Evolutionary conservation across 2,888 invertebrate genomes (phyloP).

Genomic region (Panorpa germanica): DNA sequence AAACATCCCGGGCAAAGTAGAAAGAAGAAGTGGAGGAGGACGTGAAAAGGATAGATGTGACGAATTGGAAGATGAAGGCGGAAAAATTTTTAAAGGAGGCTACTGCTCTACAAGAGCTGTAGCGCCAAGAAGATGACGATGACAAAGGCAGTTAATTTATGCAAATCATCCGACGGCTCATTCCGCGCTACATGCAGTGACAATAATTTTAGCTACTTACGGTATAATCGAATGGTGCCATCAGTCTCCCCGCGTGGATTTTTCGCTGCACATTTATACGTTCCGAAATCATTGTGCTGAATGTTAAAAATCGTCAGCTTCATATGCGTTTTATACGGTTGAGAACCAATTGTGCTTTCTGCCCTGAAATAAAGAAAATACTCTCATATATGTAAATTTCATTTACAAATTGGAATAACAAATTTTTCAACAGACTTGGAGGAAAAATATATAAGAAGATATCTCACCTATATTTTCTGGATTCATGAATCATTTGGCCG

Average conservation of each 20-base stretch:
- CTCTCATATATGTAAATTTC: constrained; percentile 1
- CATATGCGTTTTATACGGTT: constrained; percentile 77
- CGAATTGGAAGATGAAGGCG: too few relatives aligned
- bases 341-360: constrained; percentile 46
- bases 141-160: too few relatives aligned
- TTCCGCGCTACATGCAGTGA: too few relatives aligned
- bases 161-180: too few relatives aligned
- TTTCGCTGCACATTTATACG: constrained; percentile 70
- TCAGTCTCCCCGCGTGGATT: constrained; percentile 82
- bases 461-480: constrained; percentile 51
- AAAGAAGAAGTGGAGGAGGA: too few relatives aligned
- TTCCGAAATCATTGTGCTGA: constrained; percentile 62
- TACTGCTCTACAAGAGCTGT: too few relatives aligned
- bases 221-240: constrained; percentile 72
- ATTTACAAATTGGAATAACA: neutral
- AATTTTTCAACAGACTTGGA: constrained; percentile 2
- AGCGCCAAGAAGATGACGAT: too few relatives aligned
- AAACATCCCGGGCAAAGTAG: too few relatives aligned
- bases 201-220: constrained; percentile 37
- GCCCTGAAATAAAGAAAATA: constrained; percentile 16
- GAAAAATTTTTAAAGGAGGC: too few relatives aligned
- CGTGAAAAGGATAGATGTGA: too few relatives aligned
- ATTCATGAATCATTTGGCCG: constrained; percentile 77
- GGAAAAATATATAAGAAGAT: constrained; percentile 10
- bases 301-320: constrained; percentile 62